Evolutionary conservation across 2,797 vertebrate genomes (phyloP).

Genomic region (Sebastes vulpes): DNA sequence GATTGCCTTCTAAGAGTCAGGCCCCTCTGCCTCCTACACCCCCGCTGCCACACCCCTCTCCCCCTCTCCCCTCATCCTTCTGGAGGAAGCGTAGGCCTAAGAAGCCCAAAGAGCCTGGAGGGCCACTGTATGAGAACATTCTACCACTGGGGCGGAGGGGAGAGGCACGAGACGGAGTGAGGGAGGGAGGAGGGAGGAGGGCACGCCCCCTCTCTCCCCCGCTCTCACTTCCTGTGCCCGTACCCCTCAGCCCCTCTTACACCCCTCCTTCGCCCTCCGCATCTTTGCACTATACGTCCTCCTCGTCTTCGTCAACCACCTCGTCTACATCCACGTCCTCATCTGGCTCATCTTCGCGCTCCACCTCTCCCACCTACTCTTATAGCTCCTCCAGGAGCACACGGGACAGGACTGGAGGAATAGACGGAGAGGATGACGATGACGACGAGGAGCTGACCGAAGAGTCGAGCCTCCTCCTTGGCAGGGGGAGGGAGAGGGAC

Average conservation of each 20-base stretch:
- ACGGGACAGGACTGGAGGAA: constrained; percentile 81
- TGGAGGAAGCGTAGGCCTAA: constrained; percentile 90
- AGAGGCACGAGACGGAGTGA: constrained; percentile 80
- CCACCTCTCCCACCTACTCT: constrained; percentile 85
- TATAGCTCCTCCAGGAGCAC: constrained; percentile 86
- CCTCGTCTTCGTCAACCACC: constrained; percentile 83
- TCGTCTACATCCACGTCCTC: constrained; percentile 83
- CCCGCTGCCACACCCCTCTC: constrained; percentile 90
- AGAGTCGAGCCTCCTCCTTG: constrained; percentile 89
- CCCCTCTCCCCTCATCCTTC: constrained; percentile 91
- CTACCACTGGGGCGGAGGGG: constrained; percentile 86
- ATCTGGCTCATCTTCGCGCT: constrained; percentile 85
- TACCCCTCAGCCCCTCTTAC: constrained; percentile 86
- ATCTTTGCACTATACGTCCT: constrained; percentile 86
- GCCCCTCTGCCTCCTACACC: constrained; percentile 90
- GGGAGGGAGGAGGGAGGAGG: constrained; percentile 82
- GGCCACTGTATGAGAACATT: constrained; percentile 88
- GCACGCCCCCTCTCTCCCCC: constrained; percentile 86
- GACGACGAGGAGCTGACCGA: constrained; percentile 87
- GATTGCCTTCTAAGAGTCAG: constrained; percentile 86
- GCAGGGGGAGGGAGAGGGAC: constrained; percentile 82
- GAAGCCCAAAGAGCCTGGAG: constrained; percentile 91
- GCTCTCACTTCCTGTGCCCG: constrained; percentile 85
- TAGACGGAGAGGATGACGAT: constrained; percentile 86
- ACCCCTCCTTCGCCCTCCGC: constrained; percentile 86